A percentile compares a stretch with the other conserved stretches of the same genome.
Evolutionary conservation across 2,797 vertebrate genomes (phyloP).

Genomic region (Amazonetta brasiliensis): DNA sequence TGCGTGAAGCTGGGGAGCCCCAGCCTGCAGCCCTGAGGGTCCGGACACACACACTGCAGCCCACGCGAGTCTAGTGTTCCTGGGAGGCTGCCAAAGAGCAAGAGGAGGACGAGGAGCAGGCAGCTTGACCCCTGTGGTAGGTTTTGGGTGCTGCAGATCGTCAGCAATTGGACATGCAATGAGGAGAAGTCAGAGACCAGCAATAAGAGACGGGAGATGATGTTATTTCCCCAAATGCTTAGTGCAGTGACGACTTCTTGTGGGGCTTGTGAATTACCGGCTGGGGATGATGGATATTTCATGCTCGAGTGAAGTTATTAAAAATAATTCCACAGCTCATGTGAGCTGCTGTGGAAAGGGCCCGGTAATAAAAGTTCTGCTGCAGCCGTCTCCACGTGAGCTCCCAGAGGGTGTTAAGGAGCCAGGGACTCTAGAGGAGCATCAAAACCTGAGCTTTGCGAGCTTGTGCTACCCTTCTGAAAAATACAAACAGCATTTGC

Average conservation of each 20-base stretch:
- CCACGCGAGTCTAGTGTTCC: fast-evolving
- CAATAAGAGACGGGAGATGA: neutral
- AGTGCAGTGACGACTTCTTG: neutral
- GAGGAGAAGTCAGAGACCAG: neutral
- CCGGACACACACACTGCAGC: neutral
- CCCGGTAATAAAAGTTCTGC: neutral
- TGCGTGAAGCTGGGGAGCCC: no score
- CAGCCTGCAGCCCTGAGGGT: no score
- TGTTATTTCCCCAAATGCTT: neutral
- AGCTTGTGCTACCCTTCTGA: neutral
- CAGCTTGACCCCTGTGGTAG: neutral
- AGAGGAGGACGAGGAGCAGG: neutral
- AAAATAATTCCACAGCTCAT: no score
- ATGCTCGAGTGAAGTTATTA: neutral
- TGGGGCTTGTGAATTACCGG: neutral
- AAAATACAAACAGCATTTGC: neutral
- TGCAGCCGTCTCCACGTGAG: neutral
- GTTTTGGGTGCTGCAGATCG: neutral
- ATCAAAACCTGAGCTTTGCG: neutral
- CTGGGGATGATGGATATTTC: neutral
- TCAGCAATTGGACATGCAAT: neutral
- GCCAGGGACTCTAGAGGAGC: neutral
- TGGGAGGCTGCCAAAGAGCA: neutral
- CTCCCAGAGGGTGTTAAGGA: neutral
- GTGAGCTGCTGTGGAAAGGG: neutral